These are phyloP conservation scores for Cataglyphis hispanica DNA, from an alignment of 1,140 invertebrate species.

Conservation along the genomic window DNA sequence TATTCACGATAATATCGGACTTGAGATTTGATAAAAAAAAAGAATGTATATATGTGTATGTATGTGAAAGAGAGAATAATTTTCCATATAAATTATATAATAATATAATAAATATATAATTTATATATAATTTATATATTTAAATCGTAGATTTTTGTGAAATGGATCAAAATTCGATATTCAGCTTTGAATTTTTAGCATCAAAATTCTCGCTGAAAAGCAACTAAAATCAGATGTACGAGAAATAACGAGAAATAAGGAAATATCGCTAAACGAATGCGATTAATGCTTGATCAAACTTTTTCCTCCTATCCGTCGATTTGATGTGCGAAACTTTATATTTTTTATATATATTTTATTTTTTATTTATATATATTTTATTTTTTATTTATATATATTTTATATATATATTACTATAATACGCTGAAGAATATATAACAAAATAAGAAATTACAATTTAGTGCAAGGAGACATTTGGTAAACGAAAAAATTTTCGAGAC, in stretches of 20 bases:
- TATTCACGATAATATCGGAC: not conserved
- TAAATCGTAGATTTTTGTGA: not conserved
- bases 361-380: too few species aligned
- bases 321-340: too few species aligned
- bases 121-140: not conserved
- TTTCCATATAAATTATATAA: conserved; percentile 1
- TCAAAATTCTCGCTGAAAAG: not conserved
- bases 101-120: not conserved
- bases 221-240: not conserved
- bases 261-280: not conserved
- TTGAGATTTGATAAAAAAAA: not conserved
- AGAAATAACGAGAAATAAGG: not conserved
- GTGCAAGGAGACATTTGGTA: too few species aligned
- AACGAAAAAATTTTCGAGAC: too few species aligned
- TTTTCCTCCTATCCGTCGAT: too few species aligned
- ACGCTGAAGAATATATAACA: too few species aligned
- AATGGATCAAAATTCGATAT: conserved; percentile 4
- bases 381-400: too few species aligned
- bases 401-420: too few species aligned
- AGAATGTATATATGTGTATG: too few species aligned
- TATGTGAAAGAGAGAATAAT: not conserved
- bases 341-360: too few species aligned
- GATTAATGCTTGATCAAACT: not conserved
- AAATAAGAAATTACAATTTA: too few species aligned
- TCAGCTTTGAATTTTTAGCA: not conserved